Evolutionary conservation across 2,113 vertebrate species (phyloP).

Genomic region (Hemicordylus capensis): DNA sequence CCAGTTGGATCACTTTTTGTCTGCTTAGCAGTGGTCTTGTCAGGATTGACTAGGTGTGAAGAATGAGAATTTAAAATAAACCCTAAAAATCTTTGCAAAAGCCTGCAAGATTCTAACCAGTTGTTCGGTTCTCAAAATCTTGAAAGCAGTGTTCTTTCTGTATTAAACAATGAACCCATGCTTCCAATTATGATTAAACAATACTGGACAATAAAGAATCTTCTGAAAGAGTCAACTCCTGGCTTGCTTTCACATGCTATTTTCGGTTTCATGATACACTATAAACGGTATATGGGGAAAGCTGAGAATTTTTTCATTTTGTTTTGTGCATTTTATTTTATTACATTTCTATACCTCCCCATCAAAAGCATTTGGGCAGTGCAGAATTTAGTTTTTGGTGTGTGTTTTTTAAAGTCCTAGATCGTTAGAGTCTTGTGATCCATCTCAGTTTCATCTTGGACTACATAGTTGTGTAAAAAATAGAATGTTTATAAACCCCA

Average conservation of each 20-base stretch:
- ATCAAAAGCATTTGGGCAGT: too few relatives aligned
- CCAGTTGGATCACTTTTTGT: neutral
- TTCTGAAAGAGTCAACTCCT: neutral
- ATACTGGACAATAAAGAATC: neutral
- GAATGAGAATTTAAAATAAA: neutral
- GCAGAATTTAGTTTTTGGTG: too few relatives aligned
- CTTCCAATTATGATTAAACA: neutral
- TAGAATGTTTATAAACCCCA: neutral
- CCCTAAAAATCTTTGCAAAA: neutral
- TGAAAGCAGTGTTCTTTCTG: neutral
- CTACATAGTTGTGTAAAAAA: neutral
- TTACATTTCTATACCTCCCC: too few relatives aligned
- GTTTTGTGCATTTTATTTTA: too few relatives aligned
- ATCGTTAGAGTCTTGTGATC: neutral
- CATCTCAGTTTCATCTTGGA: neutral
- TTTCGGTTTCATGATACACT: neutral
- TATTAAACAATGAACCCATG: neutral
- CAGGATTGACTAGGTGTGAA: neutral
- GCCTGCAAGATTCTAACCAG: neutral
- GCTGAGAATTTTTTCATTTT: too few relatives aligned
- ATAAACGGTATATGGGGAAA: neutral
- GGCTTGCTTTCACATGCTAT: neutral
- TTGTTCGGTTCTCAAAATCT: neutral
- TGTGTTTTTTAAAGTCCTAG: too few relatives aligned
- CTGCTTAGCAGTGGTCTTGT: neutral